Evolutionary conservation across 2,113 vertebrate genomes (phyloP), one percentile per base, ranked within the genome.

Genomic region (Psittacus erithacus): DNA sequence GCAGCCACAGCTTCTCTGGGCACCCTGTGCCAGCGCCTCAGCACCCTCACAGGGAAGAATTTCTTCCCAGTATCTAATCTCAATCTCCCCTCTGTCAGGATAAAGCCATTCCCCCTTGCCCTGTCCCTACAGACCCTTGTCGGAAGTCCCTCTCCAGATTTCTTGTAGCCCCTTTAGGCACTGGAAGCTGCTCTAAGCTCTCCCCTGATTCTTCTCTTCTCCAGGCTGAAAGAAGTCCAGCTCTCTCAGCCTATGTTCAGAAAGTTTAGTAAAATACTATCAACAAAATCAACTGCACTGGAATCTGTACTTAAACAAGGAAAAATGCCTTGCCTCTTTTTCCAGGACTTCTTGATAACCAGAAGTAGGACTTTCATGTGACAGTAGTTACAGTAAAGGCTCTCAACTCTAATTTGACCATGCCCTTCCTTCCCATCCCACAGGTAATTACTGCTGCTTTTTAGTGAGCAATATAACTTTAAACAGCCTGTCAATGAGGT

Each of bases 381-480:
- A 41, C 50, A 80, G 43, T n/a, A 92, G 60, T 80, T 88, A 63
- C 24, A 79, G 47, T 31, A 93, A 84, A 80, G 55, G 53, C 49
- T 82, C 46, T 86, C 65, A 68, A 10, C 62, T 77, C 29, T 64
- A 14, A 55, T 82, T 74, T 53, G 46, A 86, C 75, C 33, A 19
- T 84, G 53, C 17, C 44, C 62, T 94, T 96, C 75, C 62, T 80
- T 90, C 44, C 57, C 33, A 82, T 80, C 68, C 62, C 84, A 86
- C 68, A 86, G 75, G 83, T 92, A 93, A 95, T 95, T 91, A 91
- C 71, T 2, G 6, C 68, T 95, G 75, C 52, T 70, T 95, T 97
- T 95, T 82, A 93, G 84, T 74, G 79, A 92, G 68, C 84, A 78
- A 88, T 90, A 94, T 86, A 96, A 93, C 95, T 88, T 92, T 88